phyloP scores from a whole-genome alignment of 2,888 invertebrate species.

The Heliconius sara region DNA sequence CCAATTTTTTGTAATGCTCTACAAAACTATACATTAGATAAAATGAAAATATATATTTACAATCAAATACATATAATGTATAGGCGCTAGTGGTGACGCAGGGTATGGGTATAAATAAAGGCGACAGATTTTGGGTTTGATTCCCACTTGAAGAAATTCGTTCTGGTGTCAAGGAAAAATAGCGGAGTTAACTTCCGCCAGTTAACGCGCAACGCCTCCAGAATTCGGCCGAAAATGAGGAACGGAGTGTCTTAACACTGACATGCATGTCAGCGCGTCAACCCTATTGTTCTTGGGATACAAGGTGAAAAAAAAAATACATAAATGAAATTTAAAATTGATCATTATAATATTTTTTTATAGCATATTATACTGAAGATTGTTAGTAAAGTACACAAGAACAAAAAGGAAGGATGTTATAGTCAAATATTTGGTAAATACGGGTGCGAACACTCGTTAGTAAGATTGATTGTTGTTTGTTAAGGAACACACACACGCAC shows the following conservation, averaged over 20 bases:
- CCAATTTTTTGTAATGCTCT: slow-evolving; percentile 24
- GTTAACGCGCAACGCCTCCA: too few species aligned
- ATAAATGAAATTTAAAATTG: not conserved
- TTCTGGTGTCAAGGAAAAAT: too few species aligned
- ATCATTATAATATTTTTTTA: not conserved
- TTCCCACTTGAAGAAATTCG: too few species aligned
- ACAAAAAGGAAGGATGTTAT: slow-evolving; percentile 36
- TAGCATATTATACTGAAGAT: not conserved
- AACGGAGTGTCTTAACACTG: too few species aligned
- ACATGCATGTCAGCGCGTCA: too few species aligned
- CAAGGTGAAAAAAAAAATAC: not conserved
- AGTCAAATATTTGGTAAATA: slow-evolving; percentile 43
- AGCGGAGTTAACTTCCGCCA: too few species aligned
- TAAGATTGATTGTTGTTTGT: slow-evolving; percentile 71
- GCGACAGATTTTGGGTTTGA: too few species aligned
- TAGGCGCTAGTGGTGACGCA: too few species aligned
- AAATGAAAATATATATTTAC: not conserved
- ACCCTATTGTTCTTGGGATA: too few species aligned
- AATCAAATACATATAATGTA: not conserved
- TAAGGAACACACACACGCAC: slow-evolving; percentile 57
- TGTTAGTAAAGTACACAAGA: slow-evolving; percentile 20
- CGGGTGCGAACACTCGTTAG: slow-evolving; percentile 45
- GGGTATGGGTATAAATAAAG: too few species aligned
- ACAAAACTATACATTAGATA: slow-evolving; percentile 1
- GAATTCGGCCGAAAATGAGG: too few species aligned